These are phyloP conservation scores for Alces alces DNA, from an alignment of 2,113 vertebrate species.

Conservation along the genomic window DNA sequence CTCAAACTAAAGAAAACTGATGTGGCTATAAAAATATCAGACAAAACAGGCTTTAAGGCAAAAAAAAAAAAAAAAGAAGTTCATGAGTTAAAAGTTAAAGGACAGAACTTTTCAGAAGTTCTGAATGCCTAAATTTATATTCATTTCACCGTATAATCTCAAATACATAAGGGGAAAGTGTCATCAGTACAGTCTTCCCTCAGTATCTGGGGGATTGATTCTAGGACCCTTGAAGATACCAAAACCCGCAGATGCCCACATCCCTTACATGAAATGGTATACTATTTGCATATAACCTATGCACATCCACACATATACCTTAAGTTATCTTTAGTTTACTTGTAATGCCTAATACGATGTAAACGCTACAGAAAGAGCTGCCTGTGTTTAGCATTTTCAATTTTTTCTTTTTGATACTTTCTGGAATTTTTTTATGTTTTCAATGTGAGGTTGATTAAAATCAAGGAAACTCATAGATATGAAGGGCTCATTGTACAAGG, in stretches of 20 bases:
- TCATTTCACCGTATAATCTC: neutral
- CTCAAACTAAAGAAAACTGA: neutral
- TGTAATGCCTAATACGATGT: neutral
- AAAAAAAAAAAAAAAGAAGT: neutral
- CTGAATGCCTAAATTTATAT: neutral
- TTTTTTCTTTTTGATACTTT: neutral
- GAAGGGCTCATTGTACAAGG: neutral
- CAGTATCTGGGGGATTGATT: neutral
- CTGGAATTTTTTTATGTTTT: neutral
- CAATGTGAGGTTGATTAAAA: neutral
- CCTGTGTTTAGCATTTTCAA: neutral
- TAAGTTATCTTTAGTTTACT: neutral
- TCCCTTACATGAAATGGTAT: neutral
- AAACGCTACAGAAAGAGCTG: neutral
- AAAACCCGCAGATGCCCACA: neutral
- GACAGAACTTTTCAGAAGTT: neutral
- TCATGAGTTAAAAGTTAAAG: neutral
- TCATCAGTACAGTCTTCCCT: neutral
- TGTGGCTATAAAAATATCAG: neutral
- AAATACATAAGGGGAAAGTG: neutral
- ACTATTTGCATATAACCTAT: neutral
- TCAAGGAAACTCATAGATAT: neutral
- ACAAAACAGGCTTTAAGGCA: neutral
- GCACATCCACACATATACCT: neutral
- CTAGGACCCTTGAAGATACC: neutral